Evolutionary conservation across 2,113 vertebrate genomes (phyloP).

Genomic region (Onychostruthus taczanowskii): DNA sequence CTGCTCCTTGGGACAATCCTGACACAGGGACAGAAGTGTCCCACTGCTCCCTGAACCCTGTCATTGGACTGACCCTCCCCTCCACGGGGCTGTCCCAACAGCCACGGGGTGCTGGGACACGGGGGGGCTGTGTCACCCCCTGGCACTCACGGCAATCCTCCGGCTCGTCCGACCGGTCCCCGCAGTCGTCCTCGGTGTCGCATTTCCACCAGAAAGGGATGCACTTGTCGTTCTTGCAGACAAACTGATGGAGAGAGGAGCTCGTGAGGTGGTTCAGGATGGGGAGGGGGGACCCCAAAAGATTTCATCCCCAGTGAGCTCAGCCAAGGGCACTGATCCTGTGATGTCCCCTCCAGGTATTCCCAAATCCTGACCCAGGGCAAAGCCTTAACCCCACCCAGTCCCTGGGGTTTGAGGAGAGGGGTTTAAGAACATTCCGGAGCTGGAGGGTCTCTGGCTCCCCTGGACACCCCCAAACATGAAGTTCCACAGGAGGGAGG

Average conservation of each 20-base stretch:
- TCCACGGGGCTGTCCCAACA: not conserved
- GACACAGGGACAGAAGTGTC: not conserved
- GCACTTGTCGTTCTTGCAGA: constrained; percentile 99
- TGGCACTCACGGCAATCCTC: constrained; percentile 89
- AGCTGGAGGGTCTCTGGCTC: not conserved
- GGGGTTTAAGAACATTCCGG: not conserved
- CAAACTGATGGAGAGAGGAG: constrained; percentile 78
- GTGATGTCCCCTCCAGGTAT: not conserved
- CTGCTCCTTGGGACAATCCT: not conserved
- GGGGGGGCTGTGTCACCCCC: not conserved
- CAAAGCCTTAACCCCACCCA: not conserved
- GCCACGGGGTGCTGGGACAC: not conserved
- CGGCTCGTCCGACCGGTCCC: constrained; percentile 92
- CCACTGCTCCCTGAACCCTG: fast-evolving
- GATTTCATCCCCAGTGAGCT: not conserved
- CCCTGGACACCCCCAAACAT: no score
- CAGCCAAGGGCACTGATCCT: not conserved
- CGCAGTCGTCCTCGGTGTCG: constrained; percentile 96
- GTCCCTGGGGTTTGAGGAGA: not conserved
- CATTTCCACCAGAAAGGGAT: constrained; percentile 99
- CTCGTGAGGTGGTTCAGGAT: fast-evolving
- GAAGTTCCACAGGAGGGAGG: not conserved
- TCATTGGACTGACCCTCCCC: not conserved
- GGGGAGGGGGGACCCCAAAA: not conserved
- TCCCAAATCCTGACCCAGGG: not conserved